Evolutionary conservation across 1,140 invertebrate species (phyloP).

Genomic region (Drosophila pachea): DNA sequence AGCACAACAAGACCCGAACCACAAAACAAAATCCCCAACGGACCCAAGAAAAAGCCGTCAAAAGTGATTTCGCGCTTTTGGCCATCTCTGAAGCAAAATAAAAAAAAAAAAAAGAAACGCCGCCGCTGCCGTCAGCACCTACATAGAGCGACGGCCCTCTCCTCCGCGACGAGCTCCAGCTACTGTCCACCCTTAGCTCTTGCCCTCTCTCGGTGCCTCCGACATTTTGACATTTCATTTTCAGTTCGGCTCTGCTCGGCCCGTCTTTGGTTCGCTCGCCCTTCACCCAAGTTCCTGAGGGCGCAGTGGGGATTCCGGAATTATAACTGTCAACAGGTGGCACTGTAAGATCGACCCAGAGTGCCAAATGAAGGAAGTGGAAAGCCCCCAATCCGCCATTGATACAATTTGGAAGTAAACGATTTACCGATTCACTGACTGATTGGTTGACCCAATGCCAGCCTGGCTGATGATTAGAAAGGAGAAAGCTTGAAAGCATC

Average conservation of each 20-base stretch:
- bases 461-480: too few species aligned
- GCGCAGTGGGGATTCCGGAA: not conserved
- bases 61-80: constrained; percentile 72
- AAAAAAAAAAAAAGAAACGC: constrained; percentile 71
- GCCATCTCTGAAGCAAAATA: constrained; percentile 55
- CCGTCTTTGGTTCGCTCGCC: constrained; percentile 47
- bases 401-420: too few species aligned
- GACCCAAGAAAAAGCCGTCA: constrained; percentile 76
- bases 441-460: too few species aligned
- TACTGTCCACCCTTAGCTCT: constrained; percentile 50
- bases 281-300: constrained; percentile 15
- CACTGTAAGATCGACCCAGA: too few species aligned
- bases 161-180: constrained; percentile 10
- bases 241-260: constrained; percentile 10
- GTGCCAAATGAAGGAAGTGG: too few species aligned
- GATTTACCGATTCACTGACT: too few species aligned
- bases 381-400: too few species aligned
- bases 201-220: constrained; percentile 50
- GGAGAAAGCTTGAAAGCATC: too few species aligned
- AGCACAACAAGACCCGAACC: constrained; percentile 5
- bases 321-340: too few species aligned
- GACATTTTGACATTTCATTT: constrained; percentile 61
- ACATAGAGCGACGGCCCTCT: constrained; percentile 11
- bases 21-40: constrained; percentile 39
- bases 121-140: constrained; percentile 58